Evolutionary conservation across 1,140 invertebrate species (phyloP).

Genomic region (Scaptomyza hsui): DNA sequence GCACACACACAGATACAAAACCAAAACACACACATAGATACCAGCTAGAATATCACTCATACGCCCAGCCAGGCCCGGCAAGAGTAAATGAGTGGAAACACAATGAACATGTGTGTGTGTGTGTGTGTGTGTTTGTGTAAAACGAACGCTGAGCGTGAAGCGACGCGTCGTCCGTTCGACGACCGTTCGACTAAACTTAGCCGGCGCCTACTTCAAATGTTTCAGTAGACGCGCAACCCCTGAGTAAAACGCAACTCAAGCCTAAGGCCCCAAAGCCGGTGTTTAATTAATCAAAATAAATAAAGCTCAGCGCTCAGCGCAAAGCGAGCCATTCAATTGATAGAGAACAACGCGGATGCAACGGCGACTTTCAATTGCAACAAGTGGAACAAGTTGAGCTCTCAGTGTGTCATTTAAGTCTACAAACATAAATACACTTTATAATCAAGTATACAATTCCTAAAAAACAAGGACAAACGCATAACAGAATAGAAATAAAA

Average conservation of each 20-base stretch:
- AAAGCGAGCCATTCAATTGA: slow-evolving; percentile 16
- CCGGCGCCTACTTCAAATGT: slow-evolving; percentile 70
- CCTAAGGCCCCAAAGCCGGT: slow-evolving; percentile 42
- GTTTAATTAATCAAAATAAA: slow-evolving; percentile 15
- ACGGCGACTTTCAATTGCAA: slow-evolving; percentile 24
- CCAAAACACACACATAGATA: not conserved
- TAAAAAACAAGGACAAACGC: not conserved
- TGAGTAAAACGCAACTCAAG: slow-evolving; percentile 71
- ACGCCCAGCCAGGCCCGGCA: slow-evolving; percentile 56
- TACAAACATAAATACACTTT: not conserved
- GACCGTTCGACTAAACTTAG: slow-evolving; percentile 74
- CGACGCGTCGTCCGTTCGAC: slow-evolving; percentile 27
- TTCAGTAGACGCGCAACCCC: slow-evolving; percentile 81
- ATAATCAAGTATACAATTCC: slow-evolving; percentile 8
- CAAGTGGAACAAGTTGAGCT: slow-evolving; percentile 28
- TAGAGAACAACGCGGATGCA: slow-evolving; percentile 9
- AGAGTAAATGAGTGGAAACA: slow-evolving; percentile 73
- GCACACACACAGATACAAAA: slow-evolving; percentile 18
- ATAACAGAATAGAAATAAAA: slow-evolving; percentile 11
- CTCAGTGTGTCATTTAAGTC: not conserved
- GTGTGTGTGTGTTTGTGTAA: slow-evolving; percentile 8
- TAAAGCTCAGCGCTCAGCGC: slow-evolving; percentile 1
- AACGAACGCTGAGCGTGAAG: slow-evolving; percentile 29
- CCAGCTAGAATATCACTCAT: slow-evolving; percentile 74
- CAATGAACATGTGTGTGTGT: slow-evolving; percentile 15